phyloP scores from a whole-genome alignment of 1,140 invertebrate species.

The Protaetia brevitarsis region DNA sequence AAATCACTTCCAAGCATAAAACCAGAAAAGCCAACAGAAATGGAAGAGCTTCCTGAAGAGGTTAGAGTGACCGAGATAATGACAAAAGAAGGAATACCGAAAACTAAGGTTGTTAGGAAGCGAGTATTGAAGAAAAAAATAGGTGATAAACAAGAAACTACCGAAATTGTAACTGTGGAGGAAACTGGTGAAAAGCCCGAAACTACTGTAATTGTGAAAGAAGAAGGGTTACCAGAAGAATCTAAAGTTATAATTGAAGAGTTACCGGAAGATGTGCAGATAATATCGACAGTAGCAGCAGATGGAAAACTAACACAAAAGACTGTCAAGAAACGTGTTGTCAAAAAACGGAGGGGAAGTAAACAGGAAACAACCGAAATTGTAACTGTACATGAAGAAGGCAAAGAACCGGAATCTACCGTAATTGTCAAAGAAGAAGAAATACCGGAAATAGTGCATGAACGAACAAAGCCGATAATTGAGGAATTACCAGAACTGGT shows the following conservation, averaged over 20 bases:
- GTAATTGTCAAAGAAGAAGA: slow-evolving; percentile 25
- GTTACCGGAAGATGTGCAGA: slow-evolving; percentile 43
- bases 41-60: slow-evolving; percentile 48
- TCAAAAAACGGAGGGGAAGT: slow-evolving; percentile 34
- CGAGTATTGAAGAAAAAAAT: slow-evolving; percentile 38
- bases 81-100: slow-evolving; percentile 40
- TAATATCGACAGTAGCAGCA: slow-evolving; percentile 47
- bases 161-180: slow-evolving; percentile 43
- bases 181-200: slow-evolving; percentile 44
- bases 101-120: slow-evolving; percentile 41
- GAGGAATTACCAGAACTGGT: slow-evolving; percentile 49
- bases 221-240: slow-evolving; percentile 29
- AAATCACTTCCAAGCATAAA: slow-evolving; percentile 39
- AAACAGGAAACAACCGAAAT: slow-evolving; percentile 46
- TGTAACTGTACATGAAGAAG: slow-evolving; percentile 43
- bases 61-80: slow-evolving; percentile 42
- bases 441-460: slow-evolving; percentile 34
- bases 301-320: slow-evolving; percentile 43
- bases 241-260: slow-evolving; percentile 34
- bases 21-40: background rate
- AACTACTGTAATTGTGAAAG: slow-evolving; percentile 42
- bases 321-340: slow-evolving; percentile 37
- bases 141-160: slow-evolving; percentile 44
- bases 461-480: slow-evolving; percentile 28
- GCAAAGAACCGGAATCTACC: slow-evolving; percentile 31